phyloP scores from a whole-genome alignment of 2,113 vertebrate genomes.

The Aepyceros melampus region DNA sequence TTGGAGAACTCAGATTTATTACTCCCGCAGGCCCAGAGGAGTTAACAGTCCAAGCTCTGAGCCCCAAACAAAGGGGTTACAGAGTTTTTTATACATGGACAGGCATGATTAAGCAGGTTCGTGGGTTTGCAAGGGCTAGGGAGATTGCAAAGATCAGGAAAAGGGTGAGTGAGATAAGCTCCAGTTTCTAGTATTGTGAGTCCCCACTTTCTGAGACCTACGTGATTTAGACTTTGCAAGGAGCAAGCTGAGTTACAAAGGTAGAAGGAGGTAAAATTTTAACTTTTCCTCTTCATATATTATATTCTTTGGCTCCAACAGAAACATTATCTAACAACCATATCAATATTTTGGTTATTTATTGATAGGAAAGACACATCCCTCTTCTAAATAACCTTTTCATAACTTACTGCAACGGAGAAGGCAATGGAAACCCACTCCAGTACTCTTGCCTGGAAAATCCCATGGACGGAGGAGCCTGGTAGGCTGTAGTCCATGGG shows the following conservation, averaged over 20 bases:
- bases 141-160: neutral
- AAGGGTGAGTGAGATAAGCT: neutral
- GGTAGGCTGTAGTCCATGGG: too few relatives aligned
- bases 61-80: neutral
- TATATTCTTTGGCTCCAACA: neutral
- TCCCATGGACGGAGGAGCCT: too few relatives aligned
- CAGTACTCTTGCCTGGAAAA: too few relatives aligned
- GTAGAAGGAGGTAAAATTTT: neutral
- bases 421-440: too few relatives aligned
- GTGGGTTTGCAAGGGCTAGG: neutral
- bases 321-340: neutral
- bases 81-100: neutral
- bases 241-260: neutral
- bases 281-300: neutral
- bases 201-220: neutral
- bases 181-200: neutral
- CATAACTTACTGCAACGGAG: neutral
- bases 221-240: neutral
- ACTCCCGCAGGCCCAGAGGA: neutral
- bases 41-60: neutral
- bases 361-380: neutral
- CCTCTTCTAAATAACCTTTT: neutral
- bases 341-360: neutral
- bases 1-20: neutral
- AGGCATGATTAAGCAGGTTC: neutral